Evolutionary conservation across 1,140 invertebrate species (phyloP).

Genomic region (Heliconius nattereri): DNA sequence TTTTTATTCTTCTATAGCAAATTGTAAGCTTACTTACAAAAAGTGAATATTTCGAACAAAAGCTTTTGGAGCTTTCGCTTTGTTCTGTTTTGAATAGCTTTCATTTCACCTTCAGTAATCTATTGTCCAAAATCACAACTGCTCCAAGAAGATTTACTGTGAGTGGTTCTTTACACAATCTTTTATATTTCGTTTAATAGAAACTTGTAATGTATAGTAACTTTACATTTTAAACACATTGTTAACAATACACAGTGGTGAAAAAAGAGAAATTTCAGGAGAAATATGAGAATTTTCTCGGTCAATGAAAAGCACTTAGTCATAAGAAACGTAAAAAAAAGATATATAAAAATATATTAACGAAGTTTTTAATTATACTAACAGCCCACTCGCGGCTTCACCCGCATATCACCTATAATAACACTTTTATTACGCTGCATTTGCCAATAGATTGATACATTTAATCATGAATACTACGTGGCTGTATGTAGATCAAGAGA

Average conservation of each 20-base stretch:
- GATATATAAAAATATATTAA: too few relatives aligned
- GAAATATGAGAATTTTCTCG: too few relatives aligned
- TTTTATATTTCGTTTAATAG: background rate
- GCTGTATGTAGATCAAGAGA: too few relatives aligned
- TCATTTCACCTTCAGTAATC: slow-evolving; percentile 17
- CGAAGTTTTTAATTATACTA: too few relatives aligned
- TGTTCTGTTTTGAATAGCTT: slow-evolving; percentile 19
- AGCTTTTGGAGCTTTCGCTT: background rate
- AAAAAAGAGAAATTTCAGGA: too few relatives aligned
- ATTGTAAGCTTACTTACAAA: background rate
- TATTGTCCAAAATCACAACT: slow-evolving; percentile 1
- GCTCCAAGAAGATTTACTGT: background rate
- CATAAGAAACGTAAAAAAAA: too few relatives aligned
- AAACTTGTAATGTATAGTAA: background rate
- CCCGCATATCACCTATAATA: too few relatives aligned
- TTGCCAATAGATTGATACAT: too few relatives aligned
- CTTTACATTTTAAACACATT: background rate
- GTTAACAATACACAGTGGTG: background rate
- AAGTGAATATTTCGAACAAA: slow-evolving; percentile 4
- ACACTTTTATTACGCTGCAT: too few relatives aligned
- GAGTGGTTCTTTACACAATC: background rate
- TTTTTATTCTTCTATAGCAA: background rate
- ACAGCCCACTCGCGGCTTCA: too few relatives aligned
- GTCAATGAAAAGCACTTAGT: too few relatives aligned
- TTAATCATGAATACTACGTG: too few relatives aligned